A percentile compares a stretch with the other conserved stretches of the same genome.
phyloP scores from a whole-genome alignment of 2,888 invertebrate species.

The Andrena fulva region DNA sequence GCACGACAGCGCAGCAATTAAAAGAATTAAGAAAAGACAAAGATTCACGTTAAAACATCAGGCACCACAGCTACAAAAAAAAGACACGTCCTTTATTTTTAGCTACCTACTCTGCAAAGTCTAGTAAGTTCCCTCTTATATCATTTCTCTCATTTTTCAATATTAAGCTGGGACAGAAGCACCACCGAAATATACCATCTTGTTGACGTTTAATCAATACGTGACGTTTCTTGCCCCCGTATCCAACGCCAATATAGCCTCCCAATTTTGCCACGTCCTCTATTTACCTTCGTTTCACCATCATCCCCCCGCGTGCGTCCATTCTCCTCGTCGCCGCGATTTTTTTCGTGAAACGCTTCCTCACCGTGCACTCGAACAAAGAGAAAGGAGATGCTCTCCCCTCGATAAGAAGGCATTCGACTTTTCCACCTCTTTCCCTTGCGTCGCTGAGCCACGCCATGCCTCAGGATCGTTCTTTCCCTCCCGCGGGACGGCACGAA shows the following conservation, averaged over 20 bases:
- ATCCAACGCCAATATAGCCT: background rate
- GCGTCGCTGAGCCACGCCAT: slow-evolving; percentile 7
- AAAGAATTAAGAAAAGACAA: no score
- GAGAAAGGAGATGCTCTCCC: slow-evolving; percentile 49
- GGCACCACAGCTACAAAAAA: no score
- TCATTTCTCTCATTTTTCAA: no score
- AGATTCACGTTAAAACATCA: no score
- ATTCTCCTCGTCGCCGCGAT: slow-evolving; percentile 16
- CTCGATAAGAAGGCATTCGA: slow-evolving; percentile 56
- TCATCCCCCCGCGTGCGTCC: background rate
- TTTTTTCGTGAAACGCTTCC: slow-evolving; percentile 37
- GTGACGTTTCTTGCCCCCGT: no score
- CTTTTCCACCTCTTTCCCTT: slow-evolving; percentile 25
- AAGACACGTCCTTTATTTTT: no score
- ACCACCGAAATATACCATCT: no score
- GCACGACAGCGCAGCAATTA: no score
- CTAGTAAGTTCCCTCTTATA: no score
- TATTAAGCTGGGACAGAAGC: no score
- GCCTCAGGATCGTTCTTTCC: slow-evolving; percentile 37
- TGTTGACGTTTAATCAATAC: no score
- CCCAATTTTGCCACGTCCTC: background rate
- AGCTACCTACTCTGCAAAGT: no score
- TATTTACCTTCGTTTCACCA: background rate
- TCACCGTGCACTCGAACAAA: slow-evolving; percentile 49
- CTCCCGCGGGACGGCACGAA: slow-evolving; percentile 57